These are phyloP conservation scores for Numida meleagris DNA, from an alignment of 2,113 vertebrate genomes.

Conservation along the genomic window DNA sequence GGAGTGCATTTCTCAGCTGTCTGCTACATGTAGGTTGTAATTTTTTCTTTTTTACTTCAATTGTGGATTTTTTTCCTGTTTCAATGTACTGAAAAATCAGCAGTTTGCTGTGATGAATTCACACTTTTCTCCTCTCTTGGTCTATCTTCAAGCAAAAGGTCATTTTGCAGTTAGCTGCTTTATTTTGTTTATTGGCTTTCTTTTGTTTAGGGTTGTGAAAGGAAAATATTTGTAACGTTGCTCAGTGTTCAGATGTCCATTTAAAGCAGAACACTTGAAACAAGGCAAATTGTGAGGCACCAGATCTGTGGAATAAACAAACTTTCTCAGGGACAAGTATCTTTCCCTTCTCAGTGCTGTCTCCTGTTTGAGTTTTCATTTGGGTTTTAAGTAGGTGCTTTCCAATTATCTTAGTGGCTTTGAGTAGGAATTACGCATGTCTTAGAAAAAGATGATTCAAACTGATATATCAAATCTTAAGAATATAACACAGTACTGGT, in stretches of 20 bases:
- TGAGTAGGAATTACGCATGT: not conserved
- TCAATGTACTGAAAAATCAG: not conserved
- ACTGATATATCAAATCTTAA: not conserved
- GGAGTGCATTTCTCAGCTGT: not conserved
- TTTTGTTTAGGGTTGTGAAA: not conserved
- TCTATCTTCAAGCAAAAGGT: not conserved
- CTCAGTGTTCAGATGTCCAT: not conserved
- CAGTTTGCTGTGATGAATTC: not conserved
- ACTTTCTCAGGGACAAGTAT: not conserved
- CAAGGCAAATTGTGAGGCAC: not conserved
- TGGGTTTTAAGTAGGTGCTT: not conserved
- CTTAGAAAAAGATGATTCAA: not conserved
- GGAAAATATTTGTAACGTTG: not conserved
- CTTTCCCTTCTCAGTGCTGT: not conserved
- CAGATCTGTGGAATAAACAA: not conserved
- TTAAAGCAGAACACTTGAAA: not conserved
- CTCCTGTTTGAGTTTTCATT: not conserved
- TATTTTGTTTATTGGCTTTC: slow-evolving; percentile 5
- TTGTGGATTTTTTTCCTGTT: not conserved
- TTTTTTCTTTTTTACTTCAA: not conserved
- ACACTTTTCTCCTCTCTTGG: not conserved
- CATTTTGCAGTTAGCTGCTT: not conserved
- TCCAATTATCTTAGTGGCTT: not conserved
- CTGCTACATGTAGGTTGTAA: not conserved
- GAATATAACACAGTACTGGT: not conserved